Conservation (phyloP, 2,797 vertebrate species). For the Apogon hyalosoma region DNA sequence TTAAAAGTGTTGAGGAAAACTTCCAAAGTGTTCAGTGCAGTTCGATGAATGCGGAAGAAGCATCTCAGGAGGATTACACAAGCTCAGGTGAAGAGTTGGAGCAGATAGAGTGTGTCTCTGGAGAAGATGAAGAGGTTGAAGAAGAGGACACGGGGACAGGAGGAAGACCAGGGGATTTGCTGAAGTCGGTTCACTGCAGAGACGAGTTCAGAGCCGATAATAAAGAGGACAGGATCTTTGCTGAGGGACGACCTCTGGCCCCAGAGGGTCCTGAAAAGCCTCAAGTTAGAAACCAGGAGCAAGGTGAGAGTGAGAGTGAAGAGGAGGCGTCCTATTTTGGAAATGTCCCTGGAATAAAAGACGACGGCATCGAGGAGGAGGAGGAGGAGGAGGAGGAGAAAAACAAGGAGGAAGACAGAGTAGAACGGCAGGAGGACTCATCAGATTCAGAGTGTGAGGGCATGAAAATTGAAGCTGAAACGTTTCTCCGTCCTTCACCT, state of each 20-base stretch:
- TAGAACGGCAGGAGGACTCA: constrained; percentile 13
- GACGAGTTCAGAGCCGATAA: constrained; percentile 16
- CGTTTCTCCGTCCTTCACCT: constrained; percentile 4
- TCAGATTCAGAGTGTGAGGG: constrained; percentile 37
- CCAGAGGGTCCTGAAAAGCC: constrained; percentile 37
- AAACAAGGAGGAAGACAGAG: no score
- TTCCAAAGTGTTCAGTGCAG: constrained; percentile 4
- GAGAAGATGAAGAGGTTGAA: constrained; percentile 37
- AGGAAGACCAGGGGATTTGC: constrained; percentile 35
- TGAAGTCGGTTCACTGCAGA: constrained; percentile 19
- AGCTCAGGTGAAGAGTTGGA: constrained; percentile 59
- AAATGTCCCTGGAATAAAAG: constrained; percentile 53
- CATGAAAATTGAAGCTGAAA: constrained; percentile 18
- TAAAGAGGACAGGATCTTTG: constrained; percentile 58
- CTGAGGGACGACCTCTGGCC: constrained; percentile 57
- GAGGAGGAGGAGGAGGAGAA: constrained; percentile 26
- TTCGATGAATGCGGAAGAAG: neutral
- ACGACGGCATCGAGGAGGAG: constrained; percentile 39
- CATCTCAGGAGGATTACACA: constrained; percentile 40
- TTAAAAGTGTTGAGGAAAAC: constrained; percentile 24
- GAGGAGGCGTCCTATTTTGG: constrained; percentile 63
- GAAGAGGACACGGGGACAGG: constrained; percentile 33
- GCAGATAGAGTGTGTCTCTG: constrained; percentile 32
- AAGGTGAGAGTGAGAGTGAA: constrained; percentile 52
- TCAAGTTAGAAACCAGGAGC: constrained; percentile 63